Evolutionary conservation across 2,797 vertebrate species (phyloP).

Genomic region (Valencia hispanica): DNA sequence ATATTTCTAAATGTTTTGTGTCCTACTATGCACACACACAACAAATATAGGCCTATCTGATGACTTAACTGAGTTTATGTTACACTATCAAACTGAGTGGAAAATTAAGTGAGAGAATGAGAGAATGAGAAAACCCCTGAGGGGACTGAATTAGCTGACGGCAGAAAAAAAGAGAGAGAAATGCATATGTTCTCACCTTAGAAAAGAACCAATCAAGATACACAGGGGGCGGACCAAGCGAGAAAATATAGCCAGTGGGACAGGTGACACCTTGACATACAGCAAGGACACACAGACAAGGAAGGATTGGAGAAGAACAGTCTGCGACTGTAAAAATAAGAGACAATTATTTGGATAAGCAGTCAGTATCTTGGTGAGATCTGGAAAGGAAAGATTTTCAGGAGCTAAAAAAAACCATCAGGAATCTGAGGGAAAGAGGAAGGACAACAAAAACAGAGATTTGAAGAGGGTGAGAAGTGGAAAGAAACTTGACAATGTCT

Average conservation of each 20-base stretch:
- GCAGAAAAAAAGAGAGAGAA: slow-evolving; percentile 42
- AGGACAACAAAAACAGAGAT: slow-evolving; percentile 17
- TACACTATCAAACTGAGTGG: slow-evolving; percentile 39
- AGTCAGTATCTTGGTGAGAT: slow-evolving; percentile 19
- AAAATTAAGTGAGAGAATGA: slow-evolving; percentile 66
- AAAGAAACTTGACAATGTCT: slow-evolving; percentile 83
- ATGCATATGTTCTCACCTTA: slow-evolving; percentile 63
- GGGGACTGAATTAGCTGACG: slow-evolving; percentile 69
- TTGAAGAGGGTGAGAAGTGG: slow-evolving; percentile 47
- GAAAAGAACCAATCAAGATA: slow-evolving; percentile 73
- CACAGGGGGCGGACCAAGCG: slow-evolving; percentile 73
- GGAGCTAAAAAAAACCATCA: not conserved
- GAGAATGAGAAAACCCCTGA: slow-evolving; percentile 56
- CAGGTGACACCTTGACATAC: slow-evolving; percentile 79
- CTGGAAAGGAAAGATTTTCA: slow-evolving; percentile 33
- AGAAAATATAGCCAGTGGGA: slow-evolving; percentile 82
- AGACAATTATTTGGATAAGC: slow-evolving; percentile 15
- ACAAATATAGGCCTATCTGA: not conserved
- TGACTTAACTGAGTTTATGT: slow-evolving; percentile 33
- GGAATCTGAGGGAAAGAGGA: slow-evolving; percentile 21
- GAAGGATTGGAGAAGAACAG: slow-evolving; percentile 36
- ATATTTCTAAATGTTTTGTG: not conserved
- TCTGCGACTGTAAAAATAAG: slow-evolving; percentile 1
- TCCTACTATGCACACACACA: not conserved
- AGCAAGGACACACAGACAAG: slow-evolving; percentile 72